Percentiles rank a stretch among this genome's conserved stretches.
phyloP scores from a whole-genome alignment of 2,113 vertebrate genomes.

The Sus scrofa region T2T-Sscrofa CM000814.6:98325501-98326000 shows the following conservation, averaged over 20 bases:
- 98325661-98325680: not conserved
- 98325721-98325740: not conserved
- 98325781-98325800: slow-evolving; percentile 1
- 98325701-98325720: not conserved
- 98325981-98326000: slow-evolving; percentile 3
- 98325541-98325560: not conserved
- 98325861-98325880: not conserved
- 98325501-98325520: not conserved
- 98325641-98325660: not conserved
- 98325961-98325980: slow-evolving; percentile 1
- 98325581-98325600: not conserved
- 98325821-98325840: slow-evolving; percentile 41
- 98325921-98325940: slow-evolving; percentile 52
- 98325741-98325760: slow-evolving; percentile 29
- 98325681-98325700: not conserved
- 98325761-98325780: not conserved
- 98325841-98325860: slow-evolving; percentile 16
- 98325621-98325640: not conserved
- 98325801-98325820: not conserved
- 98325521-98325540: not conserved
- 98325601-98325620: not conserved
- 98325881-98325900: not conserved
- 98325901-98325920: not conserved
- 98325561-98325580: slow-evolving; percentile 18
- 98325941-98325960: slow-evolving; percentile 11